Base-by-base conservation (phyloP, 2,797 vertebrate species). In the Gila robusta region DNA sequence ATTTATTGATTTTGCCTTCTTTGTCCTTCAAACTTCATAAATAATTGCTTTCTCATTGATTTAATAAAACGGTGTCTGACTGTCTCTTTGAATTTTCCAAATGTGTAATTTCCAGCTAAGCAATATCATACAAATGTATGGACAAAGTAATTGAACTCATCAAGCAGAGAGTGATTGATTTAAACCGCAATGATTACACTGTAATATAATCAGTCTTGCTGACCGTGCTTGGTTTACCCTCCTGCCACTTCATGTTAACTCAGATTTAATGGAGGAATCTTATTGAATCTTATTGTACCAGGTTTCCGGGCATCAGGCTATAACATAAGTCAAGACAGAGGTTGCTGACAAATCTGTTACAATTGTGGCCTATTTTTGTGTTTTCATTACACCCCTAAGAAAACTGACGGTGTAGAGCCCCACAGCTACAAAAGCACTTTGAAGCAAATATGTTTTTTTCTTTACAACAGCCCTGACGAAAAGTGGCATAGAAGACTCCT, bases 351-450 rank as follows among this genome's bases (percentile, higher is more conserved):
- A 90, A 82, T 21, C 87, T 81, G 70, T 41, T 86, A 81, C 66
- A 85, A 87, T 87, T 88, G 81, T 87, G 66, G 41, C 76, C 74
- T 87, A 91, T 92, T 91, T 90, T 84, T 81, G 88, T 72, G 54
- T 90, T 86, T 90, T 85, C 83, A 89, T 90, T 86, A 90, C 62
- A 28, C 19, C 89, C 62, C 66, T 86, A 69, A 88, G 49, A 87
- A 66, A 86, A 62, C 84, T 84, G 10, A 32, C 87, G 79, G 86
- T 52, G 81, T 39, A 52, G n/a, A 67, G 59, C 86, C 82, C 81
- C 28, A 39, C 87, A 87, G 87, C 70, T 85, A 89, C 62, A 88
- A 76, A 79, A 79, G 78, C 87, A 87, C 78, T 84, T 56, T n/a
- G 28, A 54, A 76, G 49, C 73, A 37, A 37, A 23, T 37, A 3